Conservation (phyloP, 2,888 invertebrate genomes). For the Eupithecia tripunctaria region DNA sequence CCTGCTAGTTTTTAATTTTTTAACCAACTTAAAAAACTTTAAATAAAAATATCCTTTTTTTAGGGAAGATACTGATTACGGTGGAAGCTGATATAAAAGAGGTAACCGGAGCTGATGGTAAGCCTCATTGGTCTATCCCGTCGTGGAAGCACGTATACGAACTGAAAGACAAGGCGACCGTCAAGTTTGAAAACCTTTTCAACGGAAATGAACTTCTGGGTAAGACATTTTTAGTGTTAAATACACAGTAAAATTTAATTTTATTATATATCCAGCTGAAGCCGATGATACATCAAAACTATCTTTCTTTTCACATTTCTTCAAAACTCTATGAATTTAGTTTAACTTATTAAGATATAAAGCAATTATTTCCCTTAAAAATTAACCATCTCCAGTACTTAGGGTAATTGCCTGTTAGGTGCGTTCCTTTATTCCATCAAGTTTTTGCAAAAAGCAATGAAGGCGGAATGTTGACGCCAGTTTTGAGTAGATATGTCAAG, state of each 20-base stretch:
- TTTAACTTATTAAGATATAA: not conserved
- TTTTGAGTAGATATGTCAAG: too few relatives aligned
- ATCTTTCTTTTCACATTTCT: too few relatives aligned
- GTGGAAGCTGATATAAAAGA: conserved; percentile 50
- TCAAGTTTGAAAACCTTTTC: conserved; percentile 65
- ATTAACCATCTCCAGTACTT: not conserved
- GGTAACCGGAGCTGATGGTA: conserved; percentile 53
- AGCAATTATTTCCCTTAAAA: not conserved
- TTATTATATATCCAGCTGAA: too few relatives aligned
- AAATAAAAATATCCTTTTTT: not conserved
- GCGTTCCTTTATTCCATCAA: not conserved
- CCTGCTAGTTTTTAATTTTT: not conserved
- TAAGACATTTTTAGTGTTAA: conserved; percentile 41
- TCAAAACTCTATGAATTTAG: not conserved
- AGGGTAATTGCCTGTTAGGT: not conserved
- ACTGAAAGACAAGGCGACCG: conserved; percentile 57
- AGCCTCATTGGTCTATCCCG: conserved; percentile 58
- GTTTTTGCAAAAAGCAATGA: not conserved
- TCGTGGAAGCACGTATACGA: conserved; percentile 54
- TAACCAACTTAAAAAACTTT: not conserved
- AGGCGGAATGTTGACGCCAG: not conserved
- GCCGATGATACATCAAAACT: too few relatives aligned
- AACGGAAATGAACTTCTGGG: conserved; percentile 63
- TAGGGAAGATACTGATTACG: conserved; percentile 53
- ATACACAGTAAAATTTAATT: not conserved